Evolutionary conservation across 30 jellyfish, hydroid and myxozoan species (phyloP).

Genomic region (Rhopilema esculentum): DNA sequence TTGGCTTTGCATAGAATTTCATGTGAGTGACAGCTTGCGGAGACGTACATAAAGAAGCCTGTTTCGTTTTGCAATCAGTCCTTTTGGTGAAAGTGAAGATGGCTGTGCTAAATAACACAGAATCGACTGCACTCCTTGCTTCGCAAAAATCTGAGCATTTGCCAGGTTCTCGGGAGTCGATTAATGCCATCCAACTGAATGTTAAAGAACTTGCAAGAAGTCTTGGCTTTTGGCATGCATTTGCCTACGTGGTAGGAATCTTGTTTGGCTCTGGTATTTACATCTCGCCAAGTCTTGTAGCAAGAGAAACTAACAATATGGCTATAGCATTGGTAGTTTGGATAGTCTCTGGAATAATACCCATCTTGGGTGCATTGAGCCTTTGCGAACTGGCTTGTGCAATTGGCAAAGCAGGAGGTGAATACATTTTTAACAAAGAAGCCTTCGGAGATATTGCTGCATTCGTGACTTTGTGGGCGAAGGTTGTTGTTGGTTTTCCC

Average conservation of each 20-base stretch:
- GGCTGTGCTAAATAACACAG: not conserved
- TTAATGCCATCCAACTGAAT: too few species aligned
- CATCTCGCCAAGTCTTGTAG: slow-evolving; percentile 70
- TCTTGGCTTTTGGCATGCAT: slow-evolving; percentile 64
- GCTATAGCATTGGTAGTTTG: slow-evolving; percentile 65
- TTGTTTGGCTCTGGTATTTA: slow-evolving; percentile 69
- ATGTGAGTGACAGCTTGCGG: too few species aligned
- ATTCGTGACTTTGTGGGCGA: slow-evolving; percentile 53
- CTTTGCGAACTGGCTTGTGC: slow-evolving; percentile 71
- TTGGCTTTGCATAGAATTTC: too few species aligned
- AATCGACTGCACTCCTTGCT: not conserved
- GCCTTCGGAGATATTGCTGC: slow-evolving; percentile 65
- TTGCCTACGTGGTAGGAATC: slow-evolving; percentile 49
- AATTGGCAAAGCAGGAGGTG: slow-evolving; percentile 59
- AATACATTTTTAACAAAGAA: slow-evolving; percentile 33
- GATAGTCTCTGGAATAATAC: slow-evolving; percentile 40
- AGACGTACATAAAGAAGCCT: too few species aligned
- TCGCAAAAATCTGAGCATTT: not conserved
- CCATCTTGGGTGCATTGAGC: slow-evolving; percentile 68
- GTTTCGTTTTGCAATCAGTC: too few species aligned
- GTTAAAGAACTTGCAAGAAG: slow-evolving; percentile 16
- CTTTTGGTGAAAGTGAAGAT: not conserved
- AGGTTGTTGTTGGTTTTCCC: slow-evolving; percentile 40
- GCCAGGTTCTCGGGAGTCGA: not conserved
- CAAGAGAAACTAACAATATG: slow-evolving; percentile 12